phyloP scores from a whole-genome alignment of 2,113 vertebrate genomes.

The Andinoacara biseriatus region DNA sequence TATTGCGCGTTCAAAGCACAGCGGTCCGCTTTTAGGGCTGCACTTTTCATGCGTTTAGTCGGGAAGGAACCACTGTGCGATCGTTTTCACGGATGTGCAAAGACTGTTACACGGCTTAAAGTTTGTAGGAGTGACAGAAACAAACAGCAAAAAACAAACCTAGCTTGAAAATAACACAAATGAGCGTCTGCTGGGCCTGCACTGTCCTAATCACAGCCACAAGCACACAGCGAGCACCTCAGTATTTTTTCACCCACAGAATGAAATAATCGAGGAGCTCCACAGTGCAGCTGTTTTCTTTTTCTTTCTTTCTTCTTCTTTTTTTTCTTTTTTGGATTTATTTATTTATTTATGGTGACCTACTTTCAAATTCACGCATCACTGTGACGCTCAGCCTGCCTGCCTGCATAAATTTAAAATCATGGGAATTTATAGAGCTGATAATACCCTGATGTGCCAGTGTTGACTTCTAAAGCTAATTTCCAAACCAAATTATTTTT shows the following conservation, averaged over 20 bases:
- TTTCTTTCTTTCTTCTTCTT: too few relatives aligned
- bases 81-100: conserved; percentile 16
- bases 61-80: not conserved
- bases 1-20: not conserved
- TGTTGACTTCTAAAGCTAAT: not conserved
- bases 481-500: not conserved
- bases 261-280: conserved; percentile 28
- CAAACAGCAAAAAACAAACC: not conserved
- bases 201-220: not conserved
- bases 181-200: not conserved
- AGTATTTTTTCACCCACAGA: conserved; percentile 16
- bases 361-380: conserved; percentile 41
- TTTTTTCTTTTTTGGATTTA: not conserved
- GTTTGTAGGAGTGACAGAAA: not conserved
- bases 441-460: not conserved
- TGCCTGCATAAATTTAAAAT: not conserved
- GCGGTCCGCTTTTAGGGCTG: not conserved
- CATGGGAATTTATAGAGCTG: not conserved
- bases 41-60: not conserved
- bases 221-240: not conserved
- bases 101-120: not conserved
- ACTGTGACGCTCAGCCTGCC: not conserved
- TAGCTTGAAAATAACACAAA: not conserved
- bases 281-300: not conserved
- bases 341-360: conserved; percentile 29